These are phyloP conservation scores for Sternotherus odoratus DNA, from an alignment of 2,797 vertebrate genomes.

Conservation along the genomic window DNA sequence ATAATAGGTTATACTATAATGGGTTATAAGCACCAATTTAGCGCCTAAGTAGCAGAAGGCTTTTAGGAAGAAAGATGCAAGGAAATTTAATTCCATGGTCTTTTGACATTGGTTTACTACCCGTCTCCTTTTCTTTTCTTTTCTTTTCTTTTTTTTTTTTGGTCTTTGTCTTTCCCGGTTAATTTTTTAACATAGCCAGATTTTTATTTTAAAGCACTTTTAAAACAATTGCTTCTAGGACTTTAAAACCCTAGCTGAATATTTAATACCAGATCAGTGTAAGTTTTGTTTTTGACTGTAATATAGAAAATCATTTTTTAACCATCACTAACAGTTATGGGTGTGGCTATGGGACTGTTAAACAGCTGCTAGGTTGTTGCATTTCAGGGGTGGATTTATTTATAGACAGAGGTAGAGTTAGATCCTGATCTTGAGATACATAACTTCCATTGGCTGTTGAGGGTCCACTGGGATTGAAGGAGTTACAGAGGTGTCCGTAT, in stretches of 20 bases:
- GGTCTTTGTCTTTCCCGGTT: not conserved
- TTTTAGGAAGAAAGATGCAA: not conserved
- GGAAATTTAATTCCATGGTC: not conserved
- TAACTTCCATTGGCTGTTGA: not conserved
- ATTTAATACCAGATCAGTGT: not conserved
- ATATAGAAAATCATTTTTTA: not conserved
- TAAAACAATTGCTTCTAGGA: not conserved
- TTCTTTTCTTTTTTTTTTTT: not conserved
- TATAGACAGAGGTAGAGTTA: not conserved
- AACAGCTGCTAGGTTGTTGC: not conserved
- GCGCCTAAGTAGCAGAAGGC: not conserved
- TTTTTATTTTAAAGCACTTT: not conserved
- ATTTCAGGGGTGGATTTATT: not conserved
- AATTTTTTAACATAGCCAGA: not conserved
- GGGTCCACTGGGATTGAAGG: not conserved
- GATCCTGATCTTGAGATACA: not conserved
- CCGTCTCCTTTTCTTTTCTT: not conserved
- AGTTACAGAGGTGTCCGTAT: not conserved
- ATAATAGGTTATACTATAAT: not conserved
- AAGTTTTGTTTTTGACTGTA: not conserved
- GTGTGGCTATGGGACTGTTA: not conserved
- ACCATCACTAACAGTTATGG: not conserved
- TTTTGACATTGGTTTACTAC: fast-evolving
- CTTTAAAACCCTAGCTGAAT: not conserved
- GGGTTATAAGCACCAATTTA: not conserved